phyloP scores from a whole-genome alignment of 2,888 invertebrate genomes.

The Pseudanteris insignis region DNA sequence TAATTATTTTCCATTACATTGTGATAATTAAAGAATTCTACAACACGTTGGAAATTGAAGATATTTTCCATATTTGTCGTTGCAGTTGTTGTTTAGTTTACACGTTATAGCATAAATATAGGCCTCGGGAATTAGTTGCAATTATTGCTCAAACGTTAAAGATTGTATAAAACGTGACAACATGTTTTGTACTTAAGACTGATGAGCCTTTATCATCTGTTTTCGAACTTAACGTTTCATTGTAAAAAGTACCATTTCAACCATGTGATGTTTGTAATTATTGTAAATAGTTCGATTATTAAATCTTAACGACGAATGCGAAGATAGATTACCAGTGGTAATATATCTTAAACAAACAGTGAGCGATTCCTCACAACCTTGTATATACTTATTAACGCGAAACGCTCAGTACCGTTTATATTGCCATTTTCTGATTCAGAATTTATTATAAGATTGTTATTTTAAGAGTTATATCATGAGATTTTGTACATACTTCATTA shows the following conservation, averaged over 20 bases:
- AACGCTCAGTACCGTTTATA: too few species aligned
- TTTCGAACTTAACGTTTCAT: too few species aligned
- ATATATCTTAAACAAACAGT: too few species aligned
- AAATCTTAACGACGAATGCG: too few species aligned
- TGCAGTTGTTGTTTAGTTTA: slow-evolving; percentile 20
- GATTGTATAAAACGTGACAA: slow-evolving; percentile 11
- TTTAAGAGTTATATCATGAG: slow-evolving; percentile 8
- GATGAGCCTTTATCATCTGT: slow-evolving; percentile 30
- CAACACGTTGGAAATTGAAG: slow-evolving; percentile 2
- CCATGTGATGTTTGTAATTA: slow-evolving; percentile 15
- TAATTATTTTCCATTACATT: slow-evolving; percentile 12
- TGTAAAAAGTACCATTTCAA: slow-evolving; percentile 25
- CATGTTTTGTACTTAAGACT: slow-evolving; percentile 22
- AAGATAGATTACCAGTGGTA: too few species aligned
- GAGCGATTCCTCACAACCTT: too few species aligned
- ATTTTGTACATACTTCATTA: too few species aligned
- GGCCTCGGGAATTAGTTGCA: slow-evolving; percentile 41
- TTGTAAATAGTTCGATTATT: too few species aligned
- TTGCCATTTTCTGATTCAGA: slow-evolving; percentile 12
- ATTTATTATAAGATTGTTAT: slow-evolving; percentile 19
- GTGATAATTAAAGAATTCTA: slow-evolving; percentile 18
- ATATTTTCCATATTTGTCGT: slow-evolving; percentile 6
- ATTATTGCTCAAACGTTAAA: slow-evolving; percentile 34
- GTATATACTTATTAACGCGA: too few species aligned
- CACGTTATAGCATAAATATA: slow-evolving; percentile 28